These are phyloP conservation scores for Eupelmus urozonus DNA, from an alignment of 2,888 invertebrate genomes.

Conservation along the genomic window DNA sequence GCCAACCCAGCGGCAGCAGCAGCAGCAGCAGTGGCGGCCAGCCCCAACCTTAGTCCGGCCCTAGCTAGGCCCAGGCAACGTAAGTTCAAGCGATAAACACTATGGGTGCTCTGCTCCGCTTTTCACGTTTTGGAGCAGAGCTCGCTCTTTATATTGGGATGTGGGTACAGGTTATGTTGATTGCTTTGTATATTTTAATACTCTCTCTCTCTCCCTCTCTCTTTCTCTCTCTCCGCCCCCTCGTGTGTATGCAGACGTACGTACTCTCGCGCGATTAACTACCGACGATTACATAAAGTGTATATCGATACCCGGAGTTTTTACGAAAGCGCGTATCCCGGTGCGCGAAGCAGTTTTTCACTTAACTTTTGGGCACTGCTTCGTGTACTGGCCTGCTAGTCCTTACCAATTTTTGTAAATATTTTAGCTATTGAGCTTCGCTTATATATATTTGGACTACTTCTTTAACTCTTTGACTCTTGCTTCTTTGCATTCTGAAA, in stretches of 20 bases:
- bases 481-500: slow-evolving; percentile 45
- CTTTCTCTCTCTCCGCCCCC: slow-evolving; percentile 50
- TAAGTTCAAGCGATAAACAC: no score
- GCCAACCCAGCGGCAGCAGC: slow-evolving; percentile 48
- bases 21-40: slow-evolving; percentile 61
- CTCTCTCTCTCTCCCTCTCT: no score
- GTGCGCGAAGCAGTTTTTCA: no score
- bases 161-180: slow-evolving; percentile 62
- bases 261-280: slow-evolving; percentile 38
- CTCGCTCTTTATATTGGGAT: not conserved
- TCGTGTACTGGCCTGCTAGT: no score
- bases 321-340: not conserved
- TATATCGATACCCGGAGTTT: slow-evolving; percentile 25
- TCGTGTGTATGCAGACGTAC: slow-evolving; percentile 47
- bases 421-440: no score
- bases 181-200: slow-evolving; percentile 60
- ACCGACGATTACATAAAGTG: slow-evolving; percentile 53
- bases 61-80: slow-evolving; percentile 82
- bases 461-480: not conserved
- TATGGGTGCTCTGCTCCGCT: no score
- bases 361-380: no score
- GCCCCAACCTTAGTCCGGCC: slow-evolving; percentile 74
- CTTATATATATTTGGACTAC: no score
- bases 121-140: not conserved
- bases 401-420: no score